A percentile compares a stretch with the other conserved stretches of the same genome.
phyloP scores from a whole-genome alignment of 1,140 invertebrate genomes.

The Sycobia sp. region DNA sequence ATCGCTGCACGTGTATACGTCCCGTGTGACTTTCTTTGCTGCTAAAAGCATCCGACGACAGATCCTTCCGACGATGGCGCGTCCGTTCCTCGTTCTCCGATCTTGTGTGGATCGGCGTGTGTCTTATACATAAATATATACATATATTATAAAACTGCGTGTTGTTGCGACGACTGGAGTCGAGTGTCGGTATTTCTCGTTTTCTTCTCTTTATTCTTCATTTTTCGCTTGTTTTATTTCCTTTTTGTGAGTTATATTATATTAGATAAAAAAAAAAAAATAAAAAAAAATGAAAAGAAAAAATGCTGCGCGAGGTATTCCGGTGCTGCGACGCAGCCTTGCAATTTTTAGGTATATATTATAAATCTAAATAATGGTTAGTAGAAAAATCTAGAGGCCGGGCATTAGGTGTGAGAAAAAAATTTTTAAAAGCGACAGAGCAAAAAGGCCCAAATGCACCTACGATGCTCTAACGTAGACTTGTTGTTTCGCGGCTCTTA shows the following conservation, averaged over 20 bases:
- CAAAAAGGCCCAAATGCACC: slow-evolving; percentile 26
- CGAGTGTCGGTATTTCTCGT: slow-evolving; percentile 37
- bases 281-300: slow-evolving; percentile 35
- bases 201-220: slow-evolving; percentile 37
- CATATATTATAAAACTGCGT: slow-evolving; percentile 36
- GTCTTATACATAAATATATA: slow-evolving; percentile 38
- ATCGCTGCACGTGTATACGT: slow-evolving; percentile 31
- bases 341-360: slow-evolving; percentile 47
- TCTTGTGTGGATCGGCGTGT: slow-evolving; percentile 36
- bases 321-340: slow-evolving; percentile 47
- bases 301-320: slow-evolving; percentile 48
- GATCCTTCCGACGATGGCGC: slow-evolving; percentile 35
- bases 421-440: slow-evolving; percentile 24
- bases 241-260: slow-evolving; percentile 37
- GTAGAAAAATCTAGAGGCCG: slow-evolving; percentile 49
- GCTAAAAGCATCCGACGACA: slow-evolving; percentile 32
- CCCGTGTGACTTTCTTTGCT: slow-evolving; percentile 35
- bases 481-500: slow-evolving; percentile 25
- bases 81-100: slow-evolving; percentile 40
- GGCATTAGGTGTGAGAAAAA: slow-evolving; percentile 45
- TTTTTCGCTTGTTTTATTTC: slow-evolving; percentile 39
- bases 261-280: slow-evolving; percentile 32
- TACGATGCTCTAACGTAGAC: slow-evolving; percentile 27
- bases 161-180: slow-evolving; percentile 35
- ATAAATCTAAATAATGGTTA: slow-evolving; percentile 48